Base-by-base conservation (phyloP, 2,113 vertebrate genomes). In the Nibea coibor region DNA sequence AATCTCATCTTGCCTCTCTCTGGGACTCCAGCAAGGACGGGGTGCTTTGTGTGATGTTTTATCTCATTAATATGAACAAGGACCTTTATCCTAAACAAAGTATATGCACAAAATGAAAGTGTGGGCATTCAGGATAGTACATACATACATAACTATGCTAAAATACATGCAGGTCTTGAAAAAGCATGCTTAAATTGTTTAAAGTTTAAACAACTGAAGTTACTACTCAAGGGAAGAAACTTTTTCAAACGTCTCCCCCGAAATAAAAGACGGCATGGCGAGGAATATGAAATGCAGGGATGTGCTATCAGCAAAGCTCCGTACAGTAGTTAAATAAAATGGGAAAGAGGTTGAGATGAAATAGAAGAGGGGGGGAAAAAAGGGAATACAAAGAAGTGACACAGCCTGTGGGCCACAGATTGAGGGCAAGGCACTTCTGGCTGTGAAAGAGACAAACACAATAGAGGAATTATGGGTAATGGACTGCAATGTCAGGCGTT, bases 361-460 rank as follows among this genome's bases (percentile, higher is more conserved):
- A 80, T 51, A 31, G 5, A 10, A 28, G 35, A 39, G 24, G 24
- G n/a, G 20, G 8, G 20, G 22, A n/a, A 48, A 11, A 53, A 17
- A 26, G 7, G 4, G 47, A 73, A 72, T 20, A 72, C n/a, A 77
- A 79, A 83, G 24, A 5, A 61, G 42, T 75, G 69, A 68, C 59
- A 61, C 31, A 35, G 70, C 54, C 51, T 79, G 58, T 73, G 50
- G 59, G 81, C 61, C 31, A 42, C 57, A 67, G 48, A 84, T 78
- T 81, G 62, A 76, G 69, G 70, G 64, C 56, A 85, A 85, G 39
- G 10, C 43, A 75, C 61, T 59, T 59, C 12, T 39, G 53, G 35
- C 22, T 83, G 19, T 87, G 16, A 84, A 81, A 72, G 69, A 62
- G 43, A 76, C 28, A 50, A 68, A 87, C 22, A 85, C 79, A 86